These are phyloP conservation scores for Hylaeus anthracinus DNA, from an alignment of 1,140 invertebrate genomes.

Conservation along the genomic window DNA sequence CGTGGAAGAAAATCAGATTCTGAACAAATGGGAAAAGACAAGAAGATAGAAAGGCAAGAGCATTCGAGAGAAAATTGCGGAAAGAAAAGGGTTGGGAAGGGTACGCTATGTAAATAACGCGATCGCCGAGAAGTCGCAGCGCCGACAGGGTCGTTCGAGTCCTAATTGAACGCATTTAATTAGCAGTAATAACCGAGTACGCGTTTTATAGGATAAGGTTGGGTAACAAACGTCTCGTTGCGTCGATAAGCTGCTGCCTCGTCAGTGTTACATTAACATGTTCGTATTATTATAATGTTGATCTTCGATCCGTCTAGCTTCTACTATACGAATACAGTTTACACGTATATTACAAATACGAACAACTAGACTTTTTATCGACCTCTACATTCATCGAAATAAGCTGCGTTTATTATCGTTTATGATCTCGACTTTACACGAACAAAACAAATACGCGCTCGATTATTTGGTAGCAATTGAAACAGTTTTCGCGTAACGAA, in stretches of 20 bases:
- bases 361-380: too few relatives aligned
- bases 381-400: too few relatives aligned
- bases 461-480: too few relatives aligned
- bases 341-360: too few relatives aligned
- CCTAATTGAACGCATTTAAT: slow-evolving; percentile 55
- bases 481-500: neutral
- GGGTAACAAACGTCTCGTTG: slow-evolving; percentile 24
- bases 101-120: slow-evolving; percentile 40
- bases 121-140: slow-evolving; percentile 17
- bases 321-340: too few relatives aligned
- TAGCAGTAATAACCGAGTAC: slow-evolving; percentile 44
- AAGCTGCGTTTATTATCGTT: too few relatives aligned
- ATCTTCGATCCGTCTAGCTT: too few relatives aligned
- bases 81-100: slow-evolving; percentile 2
- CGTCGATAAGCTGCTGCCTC: slow-evolving; percentile 32
- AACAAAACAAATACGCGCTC: too few relatives aligned
- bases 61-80: neutral
- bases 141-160: neutral
- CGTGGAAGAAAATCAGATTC: neutral
- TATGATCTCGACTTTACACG: too few relatives aligned
- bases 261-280: slow-evolving; percentile 5
- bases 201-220: neutral
- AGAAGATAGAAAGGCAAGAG: neutral
- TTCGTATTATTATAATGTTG: too few relatives aligned
- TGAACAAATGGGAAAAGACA: neutral